Conservation (phyloP, 2,113 vertebrate species). For the Nycticryphes semicollaris region DNA sequence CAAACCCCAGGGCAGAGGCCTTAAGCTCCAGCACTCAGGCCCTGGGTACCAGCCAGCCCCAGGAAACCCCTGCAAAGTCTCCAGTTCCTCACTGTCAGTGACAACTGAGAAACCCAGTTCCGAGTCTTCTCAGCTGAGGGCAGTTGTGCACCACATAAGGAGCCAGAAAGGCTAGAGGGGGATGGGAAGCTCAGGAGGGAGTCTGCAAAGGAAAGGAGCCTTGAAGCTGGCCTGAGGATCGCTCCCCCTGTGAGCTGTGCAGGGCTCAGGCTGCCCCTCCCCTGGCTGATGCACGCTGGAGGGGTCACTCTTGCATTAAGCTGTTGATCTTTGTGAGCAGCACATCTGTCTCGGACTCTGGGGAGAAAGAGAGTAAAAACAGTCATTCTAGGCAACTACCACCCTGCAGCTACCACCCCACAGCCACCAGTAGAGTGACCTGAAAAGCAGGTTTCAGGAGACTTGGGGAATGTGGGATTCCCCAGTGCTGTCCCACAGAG, state of each 20-base stretch:
- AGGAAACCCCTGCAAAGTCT: neutral
- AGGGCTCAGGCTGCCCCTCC: neutral
- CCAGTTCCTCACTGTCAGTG: neutral
- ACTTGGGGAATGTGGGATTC: neutral
- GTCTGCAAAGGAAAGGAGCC: neutral
- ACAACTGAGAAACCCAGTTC: neutral
- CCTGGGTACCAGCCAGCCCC: neutral
- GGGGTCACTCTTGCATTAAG: constrained; percentile 67
- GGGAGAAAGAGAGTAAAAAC: neutral
- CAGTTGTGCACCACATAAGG: neutral
- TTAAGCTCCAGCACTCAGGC: neutral
- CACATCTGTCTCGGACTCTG: constrained; percentile 71
- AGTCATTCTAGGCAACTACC: neutral
- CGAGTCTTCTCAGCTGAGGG: neutral
- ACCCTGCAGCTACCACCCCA: neutral
- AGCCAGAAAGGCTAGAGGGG: neutral
- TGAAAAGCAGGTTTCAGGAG: neutral
- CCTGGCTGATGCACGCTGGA: neutral
- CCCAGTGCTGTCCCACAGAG: neutral
- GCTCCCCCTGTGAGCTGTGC: neutral
- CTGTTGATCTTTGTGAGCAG: constrained; percentile 79
- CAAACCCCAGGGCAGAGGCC: neutral
- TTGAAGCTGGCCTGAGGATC: neutral
- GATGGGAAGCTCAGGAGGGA: neutral
- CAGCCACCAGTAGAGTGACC: neutral